These are phyloP conservation scores for Athalia rosae DNA, from an alignment of 2,888 invertebrate species.

Conservation along the genomic window DNA sequence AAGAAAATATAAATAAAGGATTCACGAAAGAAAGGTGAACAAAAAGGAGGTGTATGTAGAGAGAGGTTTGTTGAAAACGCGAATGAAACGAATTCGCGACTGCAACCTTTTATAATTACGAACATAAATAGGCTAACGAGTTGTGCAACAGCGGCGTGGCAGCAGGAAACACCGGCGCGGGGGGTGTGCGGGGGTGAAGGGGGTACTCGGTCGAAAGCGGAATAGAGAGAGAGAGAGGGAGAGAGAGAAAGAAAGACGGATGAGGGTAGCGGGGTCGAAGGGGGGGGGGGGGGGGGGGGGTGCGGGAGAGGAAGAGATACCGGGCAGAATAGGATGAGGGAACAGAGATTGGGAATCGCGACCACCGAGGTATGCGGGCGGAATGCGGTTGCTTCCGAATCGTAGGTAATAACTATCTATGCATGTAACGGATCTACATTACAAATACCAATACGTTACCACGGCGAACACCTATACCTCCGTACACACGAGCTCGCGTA, in stretches of 20 bases:
- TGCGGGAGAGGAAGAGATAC: constrained; percentile 45
- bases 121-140: constrained; percentile 48
- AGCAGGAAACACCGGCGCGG: constrained; percentile 7
- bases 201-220: not conserved
- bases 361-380: constrained; percentile 57
- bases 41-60: not conserved
- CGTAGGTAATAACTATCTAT: constrained; percentile 51
- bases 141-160: not conserved
- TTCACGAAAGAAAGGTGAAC: not conserved
- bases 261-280: constrained; percentile 14
- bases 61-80: no score
- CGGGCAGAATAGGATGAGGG: constrained; percentile 48
- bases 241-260: not conserved
- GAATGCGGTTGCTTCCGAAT: constrained; percentile 56
- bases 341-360: constrained; percentile 54
- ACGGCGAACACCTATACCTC: not conserved
- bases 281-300: constrained; percentile 34
- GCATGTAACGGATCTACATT: constrained; percentile 31
- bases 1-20: not conserved
- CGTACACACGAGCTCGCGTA: not conserved
- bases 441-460: constrained; percentile 1
- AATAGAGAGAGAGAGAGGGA: constrained; percentile 3
- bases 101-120: constrained; percentile 46
- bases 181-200: not conserved
- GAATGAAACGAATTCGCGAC: no score